Evolutionary conservation across 1,140 invertebrate genomes (phyloP).

Genomic region (Calliphora vicina): DNA sequence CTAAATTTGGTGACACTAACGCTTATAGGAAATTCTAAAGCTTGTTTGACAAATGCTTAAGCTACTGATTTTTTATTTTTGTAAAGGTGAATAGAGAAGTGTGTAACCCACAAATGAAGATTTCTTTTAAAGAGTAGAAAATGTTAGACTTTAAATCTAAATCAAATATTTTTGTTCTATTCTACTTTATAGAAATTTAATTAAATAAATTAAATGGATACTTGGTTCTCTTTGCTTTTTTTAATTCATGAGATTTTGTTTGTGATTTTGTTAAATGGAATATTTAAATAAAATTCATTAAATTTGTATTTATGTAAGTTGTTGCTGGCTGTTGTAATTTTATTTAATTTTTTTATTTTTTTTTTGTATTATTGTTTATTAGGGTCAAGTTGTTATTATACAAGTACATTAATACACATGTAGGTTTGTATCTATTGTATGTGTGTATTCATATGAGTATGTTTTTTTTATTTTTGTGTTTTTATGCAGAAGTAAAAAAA

Average conservation of each 20-base stretch:
- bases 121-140: not conserved
- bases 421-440: too few relatives aligned
- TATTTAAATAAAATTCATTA: not conserved
- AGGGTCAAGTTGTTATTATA: not conserved
- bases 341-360: not conserved
- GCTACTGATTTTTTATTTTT: not conserved
- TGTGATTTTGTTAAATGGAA: not conserved
- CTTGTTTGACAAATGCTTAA: not conserved
- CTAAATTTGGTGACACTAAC: not conserved
- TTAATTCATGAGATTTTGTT: too few relatives aligned
- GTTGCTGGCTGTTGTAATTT: too few relatives aligned
- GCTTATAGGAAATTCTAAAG: not conserved
- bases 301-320: too few relatives aligned
- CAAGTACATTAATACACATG: too few relatives aligned
- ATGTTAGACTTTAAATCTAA: too few relatives aligned
- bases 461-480: not conserved
- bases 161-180: too few relatives aligned
- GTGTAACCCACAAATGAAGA: not conserved
- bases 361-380: not conserved
- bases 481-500: not conserved
- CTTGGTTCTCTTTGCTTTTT: too few relatives aligned
- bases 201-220: too few relatives aligned
- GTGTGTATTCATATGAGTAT: too few relatives aligned
- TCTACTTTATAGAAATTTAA: too few relatives aligned
- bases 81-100: not conserved